Evolutionary conservation across 1,140 invertebrate genomes (phyloP).

Genomic region (Ips typographus): DNA sequence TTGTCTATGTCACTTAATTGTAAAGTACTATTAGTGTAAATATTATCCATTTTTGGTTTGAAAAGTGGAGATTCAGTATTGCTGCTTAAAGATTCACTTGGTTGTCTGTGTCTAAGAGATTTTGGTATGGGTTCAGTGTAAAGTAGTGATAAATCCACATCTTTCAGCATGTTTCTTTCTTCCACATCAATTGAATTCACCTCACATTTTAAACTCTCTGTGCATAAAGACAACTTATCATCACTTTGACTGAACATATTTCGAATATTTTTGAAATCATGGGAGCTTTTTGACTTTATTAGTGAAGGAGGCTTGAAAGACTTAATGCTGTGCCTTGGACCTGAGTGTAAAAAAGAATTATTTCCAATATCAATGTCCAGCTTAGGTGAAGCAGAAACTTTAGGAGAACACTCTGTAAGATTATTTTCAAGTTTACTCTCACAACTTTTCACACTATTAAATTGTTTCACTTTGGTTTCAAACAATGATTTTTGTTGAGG

Average conservation of each 20-base stretch:
- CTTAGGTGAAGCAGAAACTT: not conserved
- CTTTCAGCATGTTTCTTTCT: conserved; percentile 2
- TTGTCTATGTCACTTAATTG: conserved; percentile 41
- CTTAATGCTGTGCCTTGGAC: not conserved
- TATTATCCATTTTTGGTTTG: conserved; percentile 33
- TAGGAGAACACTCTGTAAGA: not conserved
- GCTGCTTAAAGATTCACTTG: conserved; percentile 6
- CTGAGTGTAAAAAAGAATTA: conserved; percentile 11
- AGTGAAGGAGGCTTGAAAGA: conserved; percentile 27
- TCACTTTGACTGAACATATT: conserved; percentile 34
- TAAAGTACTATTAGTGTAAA: conserved; percentile 43
- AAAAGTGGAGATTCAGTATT: conserved; percentile 14
- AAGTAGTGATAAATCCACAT: conserved; percentile 40
- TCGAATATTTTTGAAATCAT: conserved; percentile 41
- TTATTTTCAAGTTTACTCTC: conserved; percentile 8
- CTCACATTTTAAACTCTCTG: not conserved
- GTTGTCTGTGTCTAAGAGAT: conserved; percentile 45
- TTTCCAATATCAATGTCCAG: not conserved
- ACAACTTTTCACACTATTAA: conserved; percentile 42
- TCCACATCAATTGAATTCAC: not conserved
- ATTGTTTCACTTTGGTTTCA: conserved; percentile 44
- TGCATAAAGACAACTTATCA: not conserved
- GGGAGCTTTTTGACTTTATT: conserved; percentile 43
- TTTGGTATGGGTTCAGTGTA: conserved; percentile 52
- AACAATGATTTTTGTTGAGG: conserved; percentile 37